Percentiles rank a stretch among this genome's conserved stretches.
Conservation (phyloP, 2,888 invertebrate genomes). For the Pseudoips prasinana region DNA sequence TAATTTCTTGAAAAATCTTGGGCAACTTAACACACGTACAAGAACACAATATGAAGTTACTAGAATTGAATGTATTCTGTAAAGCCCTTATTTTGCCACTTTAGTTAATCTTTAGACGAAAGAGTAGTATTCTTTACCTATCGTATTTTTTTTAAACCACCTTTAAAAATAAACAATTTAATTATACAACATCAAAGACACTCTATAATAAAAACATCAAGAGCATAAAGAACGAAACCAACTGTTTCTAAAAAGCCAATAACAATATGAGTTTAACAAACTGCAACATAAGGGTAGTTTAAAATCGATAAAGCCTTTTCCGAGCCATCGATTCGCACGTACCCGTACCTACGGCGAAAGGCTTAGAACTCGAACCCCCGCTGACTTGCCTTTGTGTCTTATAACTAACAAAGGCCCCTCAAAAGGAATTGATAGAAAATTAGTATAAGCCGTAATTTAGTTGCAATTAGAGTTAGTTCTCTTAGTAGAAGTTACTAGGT, state of each 20-base stretch:
- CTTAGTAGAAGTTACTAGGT: constrained; percentile 12
- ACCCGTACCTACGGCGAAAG: constrained; percentile 31
- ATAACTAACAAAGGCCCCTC: constrained; percentile 58
- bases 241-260: constrained; percentile 59
- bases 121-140: too few species aligned
- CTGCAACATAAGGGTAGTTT: constrained; percentile 57
- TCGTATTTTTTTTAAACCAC: too few species aligned
- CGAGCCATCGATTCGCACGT: constrained; percentile 57
- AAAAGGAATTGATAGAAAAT: constrained; percentile 62
- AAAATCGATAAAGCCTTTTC: constrained; percentile 63
- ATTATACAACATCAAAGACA: too few species aligned
- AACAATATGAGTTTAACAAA: constrained; percentile 64
- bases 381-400: constrained; percentile 58
- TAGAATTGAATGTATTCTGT: too few species aligned
- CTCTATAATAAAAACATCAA: too few species aligned
- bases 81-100: too few species aligned
- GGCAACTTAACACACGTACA: too few species aligned
- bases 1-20: too few species aligned
- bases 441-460: constrained; percentile 44
- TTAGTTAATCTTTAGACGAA: too few species aligned
- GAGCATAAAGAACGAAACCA: too few species aligned
- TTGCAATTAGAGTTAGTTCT: constrained; percentile 22
- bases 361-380: constrained; percentile 33
- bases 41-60: too few species aligned
- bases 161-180: too few species aligned